Conservation (phyloP, 2,113 vertebrate species). For the Sclerurus mexicanus region DNA sequence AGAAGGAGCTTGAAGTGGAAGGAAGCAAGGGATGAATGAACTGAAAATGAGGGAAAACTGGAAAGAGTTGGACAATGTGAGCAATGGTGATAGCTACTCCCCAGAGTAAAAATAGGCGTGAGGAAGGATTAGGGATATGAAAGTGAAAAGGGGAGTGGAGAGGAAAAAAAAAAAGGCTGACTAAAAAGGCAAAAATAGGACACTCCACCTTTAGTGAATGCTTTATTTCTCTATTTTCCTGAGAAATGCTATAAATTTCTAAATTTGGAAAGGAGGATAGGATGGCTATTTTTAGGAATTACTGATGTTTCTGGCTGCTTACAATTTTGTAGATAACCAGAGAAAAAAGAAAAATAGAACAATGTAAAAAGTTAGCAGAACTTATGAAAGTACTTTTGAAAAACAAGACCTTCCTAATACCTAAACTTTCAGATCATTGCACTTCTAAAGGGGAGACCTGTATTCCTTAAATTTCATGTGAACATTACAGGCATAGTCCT, state of each 20-base stretch:
- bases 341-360: neutral
- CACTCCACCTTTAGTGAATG: neutral
- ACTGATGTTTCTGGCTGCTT: conserved; percentile 14
- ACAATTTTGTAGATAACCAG: neutral
- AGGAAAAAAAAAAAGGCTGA: neutral
- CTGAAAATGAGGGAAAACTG: conserved; percentile 19
- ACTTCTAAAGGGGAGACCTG: neutral
- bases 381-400: neutral
- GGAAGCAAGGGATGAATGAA: conserved; percentile 1
- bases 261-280: neutral
- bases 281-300: conserved; percentile 42
- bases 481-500: fast-evolving
- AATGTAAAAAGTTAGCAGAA: neutral
- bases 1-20: conserved; percentile 2
- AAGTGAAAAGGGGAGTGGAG: neutral
- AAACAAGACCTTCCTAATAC: neutral
- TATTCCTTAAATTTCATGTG: neutral
- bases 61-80: neutral
- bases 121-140: neutral
- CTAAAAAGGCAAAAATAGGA: conserved; percentile 3
- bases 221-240: conserved; percentile 18
- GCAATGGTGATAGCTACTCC: neutral
- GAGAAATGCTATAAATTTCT: conserved; percentile 12
- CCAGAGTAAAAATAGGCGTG: neutral
- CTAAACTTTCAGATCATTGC: neutral